Evolutionary conservation across 92 coral and sea anemone species (phyloP), one percentile per base, ranked within the genome.

Genomic region (Zoanthus sansibaricus): DNA sequence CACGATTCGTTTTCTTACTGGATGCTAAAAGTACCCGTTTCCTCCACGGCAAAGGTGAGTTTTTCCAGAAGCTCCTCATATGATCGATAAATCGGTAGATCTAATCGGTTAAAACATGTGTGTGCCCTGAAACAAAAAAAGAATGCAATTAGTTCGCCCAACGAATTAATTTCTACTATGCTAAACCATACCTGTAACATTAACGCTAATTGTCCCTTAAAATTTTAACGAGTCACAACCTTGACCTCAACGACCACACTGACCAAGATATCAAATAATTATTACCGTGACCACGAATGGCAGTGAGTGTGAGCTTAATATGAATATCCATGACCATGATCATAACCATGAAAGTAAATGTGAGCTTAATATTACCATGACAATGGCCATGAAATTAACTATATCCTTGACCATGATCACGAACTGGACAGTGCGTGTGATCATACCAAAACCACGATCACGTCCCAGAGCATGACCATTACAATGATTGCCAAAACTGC

Each of bases 31-130:
- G 98, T 97, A 59, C 96, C 98, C 10, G 99, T 95, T 78, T 97
- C 99, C 68, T 97, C 99, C 75, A 97, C 99, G 2, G 99, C 99
- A 20, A 93, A 96, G 17, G 99, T 97, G 59, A 97, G 97, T 68
- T 97, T 97, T 52, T 97, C 99, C 33, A 91, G 93, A 10, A 97
- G 95, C 89, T 97, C 99, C 71, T 93, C 95, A 75, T 93, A 97
- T 21, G 92, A 87, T 15, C 94, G 94, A 87, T 97, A 97, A 66
- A 96, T 86, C 2, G 99, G 99, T 30, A 97, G 88, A 86, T 97
- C 99, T 87, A 97, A 72, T 25, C 99, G 98, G 82, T 97, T 97
- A 78, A 97, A 97, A 84, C 99, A 97, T 10, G 99, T 97, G 76
- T 97, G 99, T 49, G 99, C 99, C 93, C 99, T 97, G 90, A 68